phyloP scores from a whole-genome alignment of 1,140 invertebrate species.

The Leptopilina boulardi region DNA sequence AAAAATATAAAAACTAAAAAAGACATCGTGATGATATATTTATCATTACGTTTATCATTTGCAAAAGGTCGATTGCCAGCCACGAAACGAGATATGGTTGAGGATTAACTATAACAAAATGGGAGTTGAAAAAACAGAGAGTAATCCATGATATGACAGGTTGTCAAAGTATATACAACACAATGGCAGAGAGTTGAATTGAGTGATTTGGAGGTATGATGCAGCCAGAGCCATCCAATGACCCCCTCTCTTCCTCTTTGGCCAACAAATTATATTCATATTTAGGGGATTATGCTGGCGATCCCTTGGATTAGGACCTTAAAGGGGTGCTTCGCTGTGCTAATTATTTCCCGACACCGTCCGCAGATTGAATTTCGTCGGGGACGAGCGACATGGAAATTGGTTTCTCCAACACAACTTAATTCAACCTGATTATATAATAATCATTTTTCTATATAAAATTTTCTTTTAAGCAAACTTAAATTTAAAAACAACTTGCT shows the following conservation, averaged over 20 bases:
- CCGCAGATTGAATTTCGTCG: conserved; percentile 69
- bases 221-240: conserved; percentile 7
- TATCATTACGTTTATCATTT: conserved; percentile 47
- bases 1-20: no score
- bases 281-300: conserved; percentile 68
- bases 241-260: conserved; percentile 42
- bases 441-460: no score
- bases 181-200: conserved; percentile 7
- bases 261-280: conserved; percentile 74
- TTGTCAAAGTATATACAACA: conserved; percentile 38
- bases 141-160: conserved; percentile 15
- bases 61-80: conserved; percentile 37
- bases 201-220: neutral
- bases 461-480: no score
- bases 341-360: conserved; percentile 70
- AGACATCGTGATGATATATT: conserved; percentile 44
- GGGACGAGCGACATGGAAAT: conserved; percentile 55
- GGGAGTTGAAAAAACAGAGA: conserved; percentile 25
- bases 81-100: conserved; percentile 38
- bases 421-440: neutral
- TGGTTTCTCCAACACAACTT: conserved; percentile 49
- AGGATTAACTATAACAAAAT: conserved; percentile 30
- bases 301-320: conserved; percentile 70
- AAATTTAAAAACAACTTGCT: no score
- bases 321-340: conserved; percentile 65